phyloP scores from a whole-genome alignment of 2,888 invertebrate species.

The Leptopilina drosophilae region DNA sequence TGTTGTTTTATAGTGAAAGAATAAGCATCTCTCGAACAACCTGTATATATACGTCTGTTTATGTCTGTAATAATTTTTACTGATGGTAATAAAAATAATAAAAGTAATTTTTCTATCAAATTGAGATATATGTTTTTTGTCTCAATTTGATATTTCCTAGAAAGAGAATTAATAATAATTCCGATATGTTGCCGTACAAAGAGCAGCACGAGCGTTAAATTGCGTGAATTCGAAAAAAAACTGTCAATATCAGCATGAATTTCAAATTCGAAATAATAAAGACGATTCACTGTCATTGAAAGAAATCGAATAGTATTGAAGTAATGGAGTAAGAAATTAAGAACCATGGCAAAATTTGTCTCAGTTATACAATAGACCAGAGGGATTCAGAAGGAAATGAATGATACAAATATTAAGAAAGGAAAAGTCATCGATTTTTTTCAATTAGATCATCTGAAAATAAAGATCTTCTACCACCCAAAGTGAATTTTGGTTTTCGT shows the following conservation, averaged over 20 bases:
- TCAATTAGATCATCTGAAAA: not conserved
- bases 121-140: too few relatives aligned
- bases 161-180: not conserved
- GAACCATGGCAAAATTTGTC: not conserved
- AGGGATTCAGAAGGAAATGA: not conserved
- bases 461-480: slow-evolving; percentile 4
- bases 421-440: slow-evolving; percentile 28
- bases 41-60: too few relatives aligned
- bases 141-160: not conserved
- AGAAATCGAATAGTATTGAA: not conserved
- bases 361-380: not conserved
- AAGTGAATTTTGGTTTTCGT: slow-evolving; percentile 16
- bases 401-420: slow-evolving; percentile 24
- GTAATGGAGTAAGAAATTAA: not conserved
- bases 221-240: not conserved
- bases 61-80: not conserved
- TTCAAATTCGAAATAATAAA: slow-evolving; percentile 19
- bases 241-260: not conserved
- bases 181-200: not conserved
- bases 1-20: not conserved
- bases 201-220: not conserved
- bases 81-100: too few relatives aligned
- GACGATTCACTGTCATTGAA: slow-evolving; percentile 31
- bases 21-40: too few relatives aligned
- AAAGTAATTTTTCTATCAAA: too few relatives aligned